A percentile compares a stretch with the other conserved stretches of the same genome.
Conservation (phyloP, 2,888 invertebrate species). For the Zaprionus bogoriensis region DNA sequence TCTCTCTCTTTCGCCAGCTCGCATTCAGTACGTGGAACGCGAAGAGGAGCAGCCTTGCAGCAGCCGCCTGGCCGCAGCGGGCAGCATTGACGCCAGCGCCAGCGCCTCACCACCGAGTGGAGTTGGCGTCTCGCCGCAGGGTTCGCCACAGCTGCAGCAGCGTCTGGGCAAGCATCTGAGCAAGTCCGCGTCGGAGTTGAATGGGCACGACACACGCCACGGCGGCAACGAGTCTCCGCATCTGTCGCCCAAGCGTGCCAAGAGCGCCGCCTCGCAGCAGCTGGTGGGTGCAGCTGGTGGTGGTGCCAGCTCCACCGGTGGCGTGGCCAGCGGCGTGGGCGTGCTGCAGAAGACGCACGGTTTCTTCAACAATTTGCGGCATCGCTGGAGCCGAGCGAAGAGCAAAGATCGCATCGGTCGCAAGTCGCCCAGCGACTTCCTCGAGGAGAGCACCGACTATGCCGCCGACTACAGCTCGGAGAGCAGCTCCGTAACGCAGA, state of each 20-base stretch:
- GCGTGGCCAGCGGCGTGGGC: slow-evolving; percentile 67
- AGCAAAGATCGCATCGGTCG: slow-evolving; percentile 87
- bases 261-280: slow-evolving; percentile 84
- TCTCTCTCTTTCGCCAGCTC: slow-evolving; percentile 50
- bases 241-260: slow-evolving; percentile 84
- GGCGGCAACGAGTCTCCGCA: slow-evolving; percentile 84
- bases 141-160: slow-evolving; percentile 76
- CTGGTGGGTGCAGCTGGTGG: slow-evolving; percentile 10
- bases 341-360: slow-evolving; percentile 92
- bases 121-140: slow-evolving; percentile 67
- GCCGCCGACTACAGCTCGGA: slow-evolving; percentile 92
- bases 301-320: not conserved
- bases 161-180: slow-evolving; percentile 87
- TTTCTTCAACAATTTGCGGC: slow-evolving; percentile 91
- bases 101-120: slow-evolving; percentile 58
- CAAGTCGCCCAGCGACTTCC: slow-evolving; percentile 85
- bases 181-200: slow-evolving; percentile 92
- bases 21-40: slow-evolving; percentile 73
- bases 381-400: slow-evolving; percentile 89
- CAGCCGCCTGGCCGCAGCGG: slow-evolving; percentile 35
- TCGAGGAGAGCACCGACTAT: slow-evolving; percentile 88
- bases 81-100: slow-evolving; percentile 45
- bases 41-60: slow-evolving; percentile 66
- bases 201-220: slow-evolving; percentile 86
- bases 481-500: slow-evolving; percentile 88